A percentile compares a stretch with the other conserved stretches of the same genome.
These are phyloP conservation scores for Calvadosia cruxmelitensis DNA, from an alignment of 30 jellyfish, hydroid and myxozoan genomes.

Conservation along the genomic window DNA sequence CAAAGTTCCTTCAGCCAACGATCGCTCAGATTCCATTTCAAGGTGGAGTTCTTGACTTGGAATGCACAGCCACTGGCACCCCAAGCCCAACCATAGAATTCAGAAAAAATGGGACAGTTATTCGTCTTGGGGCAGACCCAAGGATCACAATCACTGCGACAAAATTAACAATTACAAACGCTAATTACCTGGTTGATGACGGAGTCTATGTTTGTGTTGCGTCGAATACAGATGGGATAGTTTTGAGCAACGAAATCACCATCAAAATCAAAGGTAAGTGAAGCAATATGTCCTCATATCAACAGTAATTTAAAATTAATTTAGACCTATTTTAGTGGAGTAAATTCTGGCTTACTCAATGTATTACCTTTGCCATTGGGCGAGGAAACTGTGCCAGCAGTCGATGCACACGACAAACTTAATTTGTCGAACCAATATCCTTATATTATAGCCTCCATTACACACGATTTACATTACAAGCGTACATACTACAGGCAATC, in stretches of 20 bases:
- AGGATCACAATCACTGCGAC: constrained; percentile 6
- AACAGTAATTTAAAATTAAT: too few relatives aligned
- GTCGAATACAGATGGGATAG: constrained; percentile 29
- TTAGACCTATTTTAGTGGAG: too few relatives aligned
- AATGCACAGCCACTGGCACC: neutral
- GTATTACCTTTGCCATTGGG: too few relatives aligned
- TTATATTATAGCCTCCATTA: too few relatives aligned
- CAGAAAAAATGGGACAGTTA: constrained; percentile 1
- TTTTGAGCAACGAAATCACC: constrained; percentile 22
- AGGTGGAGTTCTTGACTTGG: neutral
- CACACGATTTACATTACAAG: too few relatives aligned
- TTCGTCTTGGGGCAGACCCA: constrained; percentile 5
- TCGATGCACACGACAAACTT: too few relatives aligned
- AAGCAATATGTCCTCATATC: too few relatives aligned
- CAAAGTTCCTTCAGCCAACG: neutral
- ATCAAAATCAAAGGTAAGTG: constrained; percentile 35
- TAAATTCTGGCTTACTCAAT: too few relatives aligned
- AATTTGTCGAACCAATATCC: too few relatives aligned
- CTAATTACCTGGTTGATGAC: constrained; percentile 33
- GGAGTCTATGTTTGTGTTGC: constrained; percentile 51
- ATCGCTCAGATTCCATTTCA: neutral
- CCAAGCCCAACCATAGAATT: constrained; percentile 3
- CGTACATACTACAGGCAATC: too few relatives aligned
- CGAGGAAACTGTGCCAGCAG: too few relatives aligned
- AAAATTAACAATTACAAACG: constrained; percentile 13